Evolutionary conservation across 1,140 invertebrate species (phyloP).

Genomic region (Halesus radiatus): DNA sequence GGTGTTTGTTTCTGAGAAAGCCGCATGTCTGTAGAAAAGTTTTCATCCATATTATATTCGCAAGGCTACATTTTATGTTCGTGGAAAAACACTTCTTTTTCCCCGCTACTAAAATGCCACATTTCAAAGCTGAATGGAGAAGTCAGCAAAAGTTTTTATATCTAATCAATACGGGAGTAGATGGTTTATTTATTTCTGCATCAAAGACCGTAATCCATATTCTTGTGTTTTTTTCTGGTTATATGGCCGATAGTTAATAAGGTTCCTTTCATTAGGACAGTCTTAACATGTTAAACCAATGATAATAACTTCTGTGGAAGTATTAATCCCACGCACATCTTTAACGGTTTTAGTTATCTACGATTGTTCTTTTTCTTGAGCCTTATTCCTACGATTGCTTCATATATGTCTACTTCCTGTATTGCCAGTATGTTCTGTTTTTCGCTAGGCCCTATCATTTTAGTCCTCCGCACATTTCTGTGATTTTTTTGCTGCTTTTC

Average conservation of each 20-base stretch:
- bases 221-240: conserved; percentile 9
- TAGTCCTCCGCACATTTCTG: no score
- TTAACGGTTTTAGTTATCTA: no score
- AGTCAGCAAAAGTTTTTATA: conserved; percentile 35
- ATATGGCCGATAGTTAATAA: neutral
- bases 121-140: conserved; percentile 13
- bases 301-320: no score
- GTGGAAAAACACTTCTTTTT: conserved; percentile 8
- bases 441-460: no score
- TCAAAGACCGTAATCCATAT: neutral
- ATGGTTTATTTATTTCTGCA: conserved; percentile 27
- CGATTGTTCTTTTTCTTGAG: no score
- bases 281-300: no score
- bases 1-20: conserved; percentile 28
- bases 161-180: conserved; percentile 15
- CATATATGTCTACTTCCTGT: no score
- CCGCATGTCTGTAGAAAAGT: conserved; percentile 7
- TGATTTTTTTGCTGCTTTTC: no score
- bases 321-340: no score
- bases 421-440: no score
- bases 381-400: no score
- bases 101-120: conserved; percentile 13
- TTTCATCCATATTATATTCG: conserved; percentile 15
- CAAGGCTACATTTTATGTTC: conserved; percentile 25
- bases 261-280: no score